Base-by-base conservation (phyloP, 2,888 invertebrate species). In the Drosophila nr. fundita region DNA sequence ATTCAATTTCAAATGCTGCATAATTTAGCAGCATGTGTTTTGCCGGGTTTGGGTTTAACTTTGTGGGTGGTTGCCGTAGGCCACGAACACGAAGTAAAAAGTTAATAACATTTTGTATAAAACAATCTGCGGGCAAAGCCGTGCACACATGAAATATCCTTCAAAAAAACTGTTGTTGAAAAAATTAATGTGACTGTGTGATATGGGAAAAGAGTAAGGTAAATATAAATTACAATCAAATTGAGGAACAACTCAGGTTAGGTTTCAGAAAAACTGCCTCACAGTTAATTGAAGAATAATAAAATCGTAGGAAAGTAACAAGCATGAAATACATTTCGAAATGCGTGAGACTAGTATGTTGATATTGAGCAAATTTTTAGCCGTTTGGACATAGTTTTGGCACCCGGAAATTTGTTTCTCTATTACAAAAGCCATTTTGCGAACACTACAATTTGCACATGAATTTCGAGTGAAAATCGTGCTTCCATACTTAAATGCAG, bases 1-100 rank as follows among this genome's bases (percentile, higher is more conserved):
- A 87, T 90, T 89, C 82, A 89, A 87, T 87, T 89, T 87, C 75
- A 68, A 83, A 87, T 87, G 84, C 73, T 87, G 89, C 82, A 90
- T 87, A 89, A 87, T 90, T 87, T 89, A 87, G 70, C 50, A 64
- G 75, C 79, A 82, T 82, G 80, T 82, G 82, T 69, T 78, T 72
- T 36, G 45, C 27, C 4, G 52, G 45, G 50, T 29, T 74, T 55
- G 45, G 58, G 45, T 38, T 60, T 65, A 42, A 36, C 63, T 57
- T 69, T 61, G 55, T 64, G 67, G 55, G 68, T 63, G 64, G 61
- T 69, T 68, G 66, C 63, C 61, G n/a, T 30, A 38, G 42, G 60
- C 62, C 66, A 64, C 40, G 52, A 67, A 53, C 61, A 73, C 29
- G 52, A 67, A 65, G 61, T 68, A 48, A 60, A 89, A 83, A 89